Conservation (phyloP, 37 sponge, comb jelly and placozoan species). For the Agelas oroides region DNA sequence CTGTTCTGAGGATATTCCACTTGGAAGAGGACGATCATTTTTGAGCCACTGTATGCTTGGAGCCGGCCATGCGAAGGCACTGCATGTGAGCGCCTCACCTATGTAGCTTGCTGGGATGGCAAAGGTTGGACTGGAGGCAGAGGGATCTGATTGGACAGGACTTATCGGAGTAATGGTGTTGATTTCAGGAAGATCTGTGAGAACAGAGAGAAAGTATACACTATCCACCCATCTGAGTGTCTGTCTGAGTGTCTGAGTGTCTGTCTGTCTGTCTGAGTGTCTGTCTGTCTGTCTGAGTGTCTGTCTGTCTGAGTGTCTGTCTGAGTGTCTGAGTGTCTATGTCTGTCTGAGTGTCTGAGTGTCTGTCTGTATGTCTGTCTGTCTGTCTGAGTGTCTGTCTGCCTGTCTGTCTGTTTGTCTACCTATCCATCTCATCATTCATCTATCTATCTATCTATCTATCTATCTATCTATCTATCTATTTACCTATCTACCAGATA, state of each 20-base stretch:
- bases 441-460: constrained; percentile 14
- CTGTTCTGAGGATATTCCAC: neutral
- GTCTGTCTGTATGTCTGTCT: constrained; percentile 2
- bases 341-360: neutral
- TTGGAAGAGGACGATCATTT: neutral
- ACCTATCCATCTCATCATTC: neutral
- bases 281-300: constrained; percentile 8
- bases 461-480: neutral
- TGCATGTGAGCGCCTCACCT: constrained; percentile 32
- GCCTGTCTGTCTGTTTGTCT: neutral
- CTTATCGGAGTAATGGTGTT: neutral
- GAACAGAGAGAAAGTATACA: too few species aligned
- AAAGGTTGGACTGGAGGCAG: neutral
- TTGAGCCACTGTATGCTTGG: constrained; percentile 34
- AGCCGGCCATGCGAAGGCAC: constrained; percentile 30
- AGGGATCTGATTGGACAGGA: neutral
- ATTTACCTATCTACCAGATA: neutral
- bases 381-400: constrained; percentile 23
- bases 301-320: constrained; percentile 17
- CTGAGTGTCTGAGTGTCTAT: neutral
- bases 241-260: constrained; percentile 28
- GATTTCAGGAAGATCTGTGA: constrained; percentile 7
- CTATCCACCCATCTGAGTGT: neutral
- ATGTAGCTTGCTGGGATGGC: constrained; percentile 2
- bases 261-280: neutral